These are phyloP conservation scores for Mungos mungo DNA, from an alignment of 2,113 vertebrate genomes.

Conservation along the genomic window DNA sequence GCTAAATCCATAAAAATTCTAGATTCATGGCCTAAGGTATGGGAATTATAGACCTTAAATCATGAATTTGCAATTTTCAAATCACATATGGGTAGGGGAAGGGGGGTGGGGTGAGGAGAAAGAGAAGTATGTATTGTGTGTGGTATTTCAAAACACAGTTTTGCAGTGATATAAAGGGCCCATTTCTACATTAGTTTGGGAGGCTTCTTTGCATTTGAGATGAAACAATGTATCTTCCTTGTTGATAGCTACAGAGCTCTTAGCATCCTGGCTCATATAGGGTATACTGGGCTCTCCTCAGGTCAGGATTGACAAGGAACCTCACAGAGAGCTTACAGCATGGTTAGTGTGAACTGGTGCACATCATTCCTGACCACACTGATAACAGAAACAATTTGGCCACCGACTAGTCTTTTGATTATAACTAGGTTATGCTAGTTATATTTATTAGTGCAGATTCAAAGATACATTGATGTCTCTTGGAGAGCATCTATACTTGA, in stretches of 20 bases:
- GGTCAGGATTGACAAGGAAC: not conserved
- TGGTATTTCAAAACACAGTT: not conserved
- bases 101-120: not conserved
- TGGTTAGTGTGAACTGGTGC: not conserved
- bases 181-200: not conserved
- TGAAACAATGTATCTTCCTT: not conserved
- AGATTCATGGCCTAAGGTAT: not conserved
- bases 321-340: not conserved
- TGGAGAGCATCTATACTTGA: not conserved
- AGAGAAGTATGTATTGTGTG: not conserved
- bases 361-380: not conserved
- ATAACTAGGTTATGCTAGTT: not conserved
- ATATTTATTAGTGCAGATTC: not conserved
- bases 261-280: too few species aligned
- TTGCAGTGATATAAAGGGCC: not conserved
- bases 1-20: not conserved
- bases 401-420: not conserved
- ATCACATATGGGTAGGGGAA: not conserved
- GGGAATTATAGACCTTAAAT: not conserved
- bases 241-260: not conserved
- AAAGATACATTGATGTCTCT: not conserved
- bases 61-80: not conserved
- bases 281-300: not conserved
- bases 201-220: not conserved
- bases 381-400: not conserved